phyloP scores from a whole-genome alignment of 30 jellyfish, hydroid and myxozoan genomes.

The Nemopilema nomurai region DNA sequence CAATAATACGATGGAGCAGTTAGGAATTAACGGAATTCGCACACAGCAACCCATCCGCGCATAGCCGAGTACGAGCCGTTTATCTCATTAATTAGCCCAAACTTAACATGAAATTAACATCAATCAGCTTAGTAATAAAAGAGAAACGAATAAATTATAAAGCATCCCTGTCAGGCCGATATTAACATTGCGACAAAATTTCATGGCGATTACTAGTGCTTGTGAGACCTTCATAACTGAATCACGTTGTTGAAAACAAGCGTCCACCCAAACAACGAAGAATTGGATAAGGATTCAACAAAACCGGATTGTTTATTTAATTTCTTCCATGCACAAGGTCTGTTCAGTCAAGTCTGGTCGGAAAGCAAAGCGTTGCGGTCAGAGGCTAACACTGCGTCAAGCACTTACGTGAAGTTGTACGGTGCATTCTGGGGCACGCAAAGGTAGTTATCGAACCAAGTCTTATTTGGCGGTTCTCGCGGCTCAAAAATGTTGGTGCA shows the following conservation, averaged over 20 bases:
- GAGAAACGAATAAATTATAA: not conserved
- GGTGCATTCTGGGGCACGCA: constrained; percentile 93
- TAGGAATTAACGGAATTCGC: not conserved
- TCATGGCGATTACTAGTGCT: not conserved
- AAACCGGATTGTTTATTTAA: not conserved
- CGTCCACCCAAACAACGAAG: not conserved
- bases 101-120: not conserved
- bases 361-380: not conserved
- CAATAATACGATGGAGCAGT: not conserved
- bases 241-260: not conserved
- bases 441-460: constrained; percentile 91
- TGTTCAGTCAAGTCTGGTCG: not conserved
- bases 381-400: not conserved
- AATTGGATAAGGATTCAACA: not conserved
- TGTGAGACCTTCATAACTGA: not conserved
- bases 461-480: constrained; percentile 67
- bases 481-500: constrained; percentile 96
- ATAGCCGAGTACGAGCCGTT: no score
- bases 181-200: not conserved
- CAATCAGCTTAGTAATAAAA: not conserved
- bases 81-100: not conserved
- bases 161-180: not conserved
- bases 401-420: constrained; percentile 92
- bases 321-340: not conserved
- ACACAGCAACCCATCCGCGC: not conserved